These are phyloP conservation scores for Orius insidiosus DNA, from an alignment of 1,140 invertebrate genomes.

Conservation along the genomic window DNA sequence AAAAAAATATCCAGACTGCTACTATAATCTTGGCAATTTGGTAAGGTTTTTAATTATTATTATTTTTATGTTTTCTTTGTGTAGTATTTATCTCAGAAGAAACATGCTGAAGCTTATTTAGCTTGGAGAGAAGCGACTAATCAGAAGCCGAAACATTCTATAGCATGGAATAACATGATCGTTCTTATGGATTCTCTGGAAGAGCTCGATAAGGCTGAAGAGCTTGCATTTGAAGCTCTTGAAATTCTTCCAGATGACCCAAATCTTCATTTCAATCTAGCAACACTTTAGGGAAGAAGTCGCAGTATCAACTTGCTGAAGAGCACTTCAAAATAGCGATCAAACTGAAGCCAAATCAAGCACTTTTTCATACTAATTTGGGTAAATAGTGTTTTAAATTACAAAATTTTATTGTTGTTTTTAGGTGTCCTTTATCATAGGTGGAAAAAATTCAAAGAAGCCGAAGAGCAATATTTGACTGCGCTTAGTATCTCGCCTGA, in stretches of 20 bases:
- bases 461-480: conserved; percentile 53
- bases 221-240: conserved; percentile 48
- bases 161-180: conserved; percentile 83
- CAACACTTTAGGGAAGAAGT: conserved; percentile 75
- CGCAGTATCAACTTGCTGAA: conserved; percentile 60
- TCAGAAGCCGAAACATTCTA: conserved; percentile 55
- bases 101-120: conserved; percentile 37
- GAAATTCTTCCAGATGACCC: conserved; percentile 48
- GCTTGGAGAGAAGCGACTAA: conserved; percentile 67
- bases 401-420: conserved; percentile 24
- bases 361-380: conserved; percentile 68
- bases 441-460: conserved; percentile 63
- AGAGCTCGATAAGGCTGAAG: conserved; percentile 45
- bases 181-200: conserved; percentile 70
- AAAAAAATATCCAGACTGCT: conserved; percentile 75
- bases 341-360: conserved; percentile 41
- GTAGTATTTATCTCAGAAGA: conserved; percentile 43
- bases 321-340: conserved; percentile 61
- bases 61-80: conserved; percentile 18
- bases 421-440: conserved; percentile 82
- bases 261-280: conserved; percentile 67
- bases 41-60: conserved; percentile 34
- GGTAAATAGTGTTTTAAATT: conserved; percentile 33
- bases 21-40: conserved; percentile 88
- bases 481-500: conserved; percentile 55